phyloP scores from a whole-genome alignment of 1,140 invertebrate species.

The Lepidurus apus region DNA sequence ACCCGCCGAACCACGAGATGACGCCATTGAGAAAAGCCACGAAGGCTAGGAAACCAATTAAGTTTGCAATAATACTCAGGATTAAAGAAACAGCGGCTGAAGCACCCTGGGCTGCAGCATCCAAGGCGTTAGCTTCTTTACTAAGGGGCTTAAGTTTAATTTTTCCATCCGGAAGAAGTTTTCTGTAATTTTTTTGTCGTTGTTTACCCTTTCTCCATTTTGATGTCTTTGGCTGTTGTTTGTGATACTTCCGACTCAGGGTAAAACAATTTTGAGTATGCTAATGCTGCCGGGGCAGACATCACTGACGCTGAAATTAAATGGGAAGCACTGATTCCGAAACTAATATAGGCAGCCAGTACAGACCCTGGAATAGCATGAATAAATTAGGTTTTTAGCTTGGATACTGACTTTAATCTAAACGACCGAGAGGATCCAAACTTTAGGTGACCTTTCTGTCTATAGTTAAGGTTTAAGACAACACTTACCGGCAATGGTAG shows the following conservation, averaged over 20 bases:
- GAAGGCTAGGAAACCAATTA: conserved; percentile 85
- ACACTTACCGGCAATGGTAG: conserved; percentile 80
- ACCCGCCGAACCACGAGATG: conserved; percentile 67
- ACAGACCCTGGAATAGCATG: conserved; percentile 59
- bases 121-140: conserved; percentile 70
- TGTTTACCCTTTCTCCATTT: conserved; percentile 43
- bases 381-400: conserved; percentile 24
- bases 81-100: conserved; percentile 70
- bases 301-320: conserved; percentile 87
- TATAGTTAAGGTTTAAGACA: neutral
- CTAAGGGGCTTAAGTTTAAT: conserved; percentile 47
- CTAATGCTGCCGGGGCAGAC: conserved; percentile 87
- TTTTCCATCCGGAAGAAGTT: neutral
- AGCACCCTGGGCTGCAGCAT: conserved; percentile 84
- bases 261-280: conserved; percentile 81
- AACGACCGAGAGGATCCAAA: neutral
- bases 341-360: conserved; percentile 83
- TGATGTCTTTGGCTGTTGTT: conserved; percentile 59
- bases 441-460: neutral
- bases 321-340: conserved; percentile 76
- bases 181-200: neutral
- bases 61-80: conserved; percentile 79
- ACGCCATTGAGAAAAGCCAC: conserved; percentile 75
- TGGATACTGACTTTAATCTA: neutral
- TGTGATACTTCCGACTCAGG: conserved; percentile 76